Evolutionary conservation across 2,113 vertebrate species (phyloP), one percentile per base, ranked within the genome.

Genomic region (Pomatostomus ruficeps): DNA sequence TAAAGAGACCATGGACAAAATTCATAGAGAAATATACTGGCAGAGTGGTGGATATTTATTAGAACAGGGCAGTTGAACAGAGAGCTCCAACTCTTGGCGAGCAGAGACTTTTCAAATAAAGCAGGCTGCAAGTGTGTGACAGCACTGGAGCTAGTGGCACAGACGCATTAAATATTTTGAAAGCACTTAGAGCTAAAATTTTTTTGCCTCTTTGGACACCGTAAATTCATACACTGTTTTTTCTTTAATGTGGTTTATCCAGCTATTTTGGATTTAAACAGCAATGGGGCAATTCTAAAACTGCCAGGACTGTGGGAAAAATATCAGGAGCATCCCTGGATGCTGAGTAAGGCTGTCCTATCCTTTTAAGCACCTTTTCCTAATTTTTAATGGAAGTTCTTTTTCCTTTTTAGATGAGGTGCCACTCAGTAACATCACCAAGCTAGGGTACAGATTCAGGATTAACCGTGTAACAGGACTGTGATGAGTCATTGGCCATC

Each of bases 401-500:
- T 81, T 55, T 52, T 73, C 33, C 8, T 65, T 58, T 85, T n/a
- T 16, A 72, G 54, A 52, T 75, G 51, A 81, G 42, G 5, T 22
- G n/a, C 35, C n/a, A n/a, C 67, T 18, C 43, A 36, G 12, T 45
- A 65, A 91, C 29, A 26, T 40, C 33, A 23, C 36, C 0, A 2
- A 62, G 20, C 46, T 36, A n/a, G 31, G 38, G 54, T 23, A 33
- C 42, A 54, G 23, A 57, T 88, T 70, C 0, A 0, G 71, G 70
- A 71, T 58, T 62, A 91, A 42, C n/a, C 11, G 42, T 0, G 0
- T 80, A 84, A 71, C 31, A 71, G 52, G 26, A 29, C n/a, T 73
- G 17, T 62, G 75, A 35, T 94, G 92, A 96, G 55, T 97, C 95
- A 96, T 55, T 73, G 15, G 54, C 58, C 62, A 77, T 76, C 46